Percentiles rank a stretch among this genome's conserved stretches.
phyloP scores from a whole-genome alignment of 2,888 invertebrate genomes.

The Pilophorus perplexus region DNA sequence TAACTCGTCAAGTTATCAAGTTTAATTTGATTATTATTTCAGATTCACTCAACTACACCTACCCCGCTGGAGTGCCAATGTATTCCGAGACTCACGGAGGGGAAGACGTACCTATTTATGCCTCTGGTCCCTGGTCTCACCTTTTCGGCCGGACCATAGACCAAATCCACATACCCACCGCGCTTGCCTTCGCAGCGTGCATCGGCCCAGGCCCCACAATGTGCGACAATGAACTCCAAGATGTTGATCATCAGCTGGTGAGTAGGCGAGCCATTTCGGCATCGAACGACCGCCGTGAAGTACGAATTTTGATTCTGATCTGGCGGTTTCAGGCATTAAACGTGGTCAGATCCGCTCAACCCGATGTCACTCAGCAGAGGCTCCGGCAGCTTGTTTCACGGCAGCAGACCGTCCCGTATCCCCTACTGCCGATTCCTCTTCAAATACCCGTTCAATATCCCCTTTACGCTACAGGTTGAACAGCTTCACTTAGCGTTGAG shows the following conservation, averaged over 20 bases:
- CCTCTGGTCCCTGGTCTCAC: conserved; percentile 75
- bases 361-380: too few species aligned
- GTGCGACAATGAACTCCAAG: conserved; percentile 12
- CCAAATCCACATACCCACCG: conserved; percentile 74
- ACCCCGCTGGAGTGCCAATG: conserved; percentile 46
- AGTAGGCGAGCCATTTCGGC: too few species aligned
- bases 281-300: too few species aligned
- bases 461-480: neutral
- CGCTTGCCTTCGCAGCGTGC: conserved; percentile 70
- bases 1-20: too few species aligned
- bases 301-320: too few species aligned
- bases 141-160: conserved; percentile 76
- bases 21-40: too few species aligned
- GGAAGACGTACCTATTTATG: conserved; percentile 54
- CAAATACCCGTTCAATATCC: conserved; percentile 11
- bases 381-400: too few species aligned
- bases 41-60: conserved; percentile 37
- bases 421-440: conserved; percentile 1
- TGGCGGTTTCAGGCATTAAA: neutral
- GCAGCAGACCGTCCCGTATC: too few species aligned
- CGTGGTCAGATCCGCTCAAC: too few species aligned
- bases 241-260: neutral
- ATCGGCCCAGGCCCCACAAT: conserved; percentile 56
- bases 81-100: conserved; percentile 49
- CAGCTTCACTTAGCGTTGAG: too few species aligned